Evolutionary conservation across 2,888 invertebrate genomes (phyloP), one percentile per base, ranked within the genome.

Genomic region (Sesia apiformis): DNA sequence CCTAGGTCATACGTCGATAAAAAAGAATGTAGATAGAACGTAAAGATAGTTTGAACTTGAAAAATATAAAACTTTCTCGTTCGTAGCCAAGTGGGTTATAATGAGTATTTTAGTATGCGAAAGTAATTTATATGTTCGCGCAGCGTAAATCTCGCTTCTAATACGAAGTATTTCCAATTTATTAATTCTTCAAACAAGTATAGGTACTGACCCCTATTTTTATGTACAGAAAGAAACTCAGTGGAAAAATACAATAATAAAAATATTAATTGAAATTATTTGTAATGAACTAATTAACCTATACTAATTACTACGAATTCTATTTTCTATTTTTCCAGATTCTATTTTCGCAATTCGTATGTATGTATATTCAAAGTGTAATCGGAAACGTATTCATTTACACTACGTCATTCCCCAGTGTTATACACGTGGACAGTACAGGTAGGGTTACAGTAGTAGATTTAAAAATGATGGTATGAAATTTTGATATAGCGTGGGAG

Each of bases 401-500:
- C 23, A 23, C 23, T 23, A 23, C 23, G 23, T 23, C 23, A 23
- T 23, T 23, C 23, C 23, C 23, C 2, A 23, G 23, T 23, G 23
- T 23, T 23, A 23, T 23, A 23, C 23, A 23, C 23, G 23, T 23
- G 23, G 23, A 23, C 53, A 49, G 39, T 51, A 49, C 40, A 38
- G 49, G 23, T 49, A 8, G 39, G 38, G 51, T 50, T 52, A 50
- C 40, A 39, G 51, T 38, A 8, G 50, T 50, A 50, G 65, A 60
- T 78, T 78, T 81, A 81, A 79, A 84, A 77, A 75, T 76, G 76
- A 74, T 74, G 74, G 50, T 78, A 76, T 78, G 81, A 82, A 85
- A 84, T 80, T 80, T 82, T 82, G 76, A 84, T 90, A 84, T 81
- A 74, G 83, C 84, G 89, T 88, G 77, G 87, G 87, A 63, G 77